Conservation (phyloP, 2,113 vertebrate genomes). For the Ornithorhynchus anatinus region DNA sequence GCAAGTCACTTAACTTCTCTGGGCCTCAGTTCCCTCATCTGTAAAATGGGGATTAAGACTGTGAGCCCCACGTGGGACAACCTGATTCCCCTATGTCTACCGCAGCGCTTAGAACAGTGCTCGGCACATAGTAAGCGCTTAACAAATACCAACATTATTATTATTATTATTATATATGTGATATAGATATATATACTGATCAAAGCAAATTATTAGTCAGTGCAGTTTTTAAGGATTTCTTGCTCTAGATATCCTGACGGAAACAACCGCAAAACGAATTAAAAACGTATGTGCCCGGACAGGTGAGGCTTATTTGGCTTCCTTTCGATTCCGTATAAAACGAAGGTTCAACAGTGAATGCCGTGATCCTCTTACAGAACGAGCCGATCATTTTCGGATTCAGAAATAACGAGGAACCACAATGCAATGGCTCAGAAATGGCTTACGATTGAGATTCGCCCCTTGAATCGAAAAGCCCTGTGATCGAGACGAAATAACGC, state of each 20-base stretch:
- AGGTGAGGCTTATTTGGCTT: background rate
- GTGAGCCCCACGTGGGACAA: too few relatives aligned
- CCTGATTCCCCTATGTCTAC: too few relatives aligned
- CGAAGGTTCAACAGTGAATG: background rate
- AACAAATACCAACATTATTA: too few relatives aligned
- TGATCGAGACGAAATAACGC: too few relatives aligned
- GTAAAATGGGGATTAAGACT: too few relatives aligned
- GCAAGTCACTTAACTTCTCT: too few relatives aligned
- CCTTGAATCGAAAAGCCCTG: background rate
- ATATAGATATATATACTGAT: conserved; percentile 21
- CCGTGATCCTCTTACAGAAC: conserved; percentile 2
- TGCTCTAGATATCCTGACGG: background rate
- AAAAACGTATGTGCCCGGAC: conserved; percentile 1
- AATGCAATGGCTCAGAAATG: background rate
- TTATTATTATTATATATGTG: too few relatives aligned
- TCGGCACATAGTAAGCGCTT: too few relatives aligned
- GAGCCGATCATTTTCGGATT: background rate
- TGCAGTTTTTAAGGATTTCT: background rate
- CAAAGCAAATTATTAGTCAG: background rate
- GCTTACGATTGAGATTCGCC: background rate
- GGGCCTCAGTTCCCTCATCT: too few relatives aligned
- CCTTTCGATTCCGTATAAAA: conserved; percentile 8
- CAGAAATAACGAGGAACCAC: background rate
- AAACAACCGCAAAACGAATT: conserved; percentile 21
- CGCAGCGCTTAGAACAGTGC: too few relatives aligned